Evolutionary conservation across 2,888 invertebrate species (phyloP), one percentile per base, ranked within the genome.

Genomic region (Patella ulyssiponensis): DNA sequence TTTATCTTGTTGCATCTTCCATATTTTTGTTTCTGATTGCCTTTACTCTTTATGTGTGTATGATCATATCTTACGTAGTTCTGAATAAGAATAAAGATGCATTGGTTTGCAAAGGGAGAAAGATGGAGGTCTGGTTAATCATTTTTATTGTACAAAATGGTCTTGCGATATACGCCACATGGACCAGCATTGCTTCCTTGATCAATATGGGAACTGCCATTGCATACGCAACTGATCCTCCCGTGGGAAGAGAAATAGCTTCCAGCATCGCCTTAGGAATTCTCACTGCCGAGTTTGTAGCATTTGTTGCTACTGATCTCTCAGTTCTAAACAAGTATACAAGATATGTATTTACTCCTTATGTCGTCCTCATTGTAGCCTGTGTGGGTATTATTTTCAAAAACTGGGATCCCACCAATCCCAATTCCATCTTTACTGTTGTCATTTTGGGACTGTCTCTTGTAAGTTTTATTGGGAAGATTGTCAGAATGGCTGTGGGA

Each of bases 91-190:
- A 78, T 73, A 82, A 83, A 9, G 75, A 77, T 17, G 76, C 81
- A 14, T 78, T 90, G 79, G 69, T 81, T 53, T 81, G 85, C 27
- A 80, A 85, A 27, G 83, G 82, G 4, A 74, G 86, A 33, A 76
- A 76, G 12, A 73, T 73, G 15, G 90, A 89, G 53, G 83, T 90
- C n/a, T 89, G 87, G 87, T 71, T 88, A n/a, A 84, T 86, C 9
- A 81, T 88, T 58, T 75, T 88, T 11, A 77, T 90, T n/a, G 86
- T 89, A 7, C 87, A 89, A 64, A 91, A 91, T 77, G 90, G 90
- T 11, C 74, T 90, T 11, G 86, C 86, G 9, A 87, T 90, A 79
- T 90, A 88, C 77, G 89, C 88, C 12, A 86, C 88, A 0, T 90
- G 90, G 90, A 84, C 85, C 12, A 86, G 86, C 9, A 83, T 91